Evolutionary conservation across 2,888 invertebrate species (phyloP).

Genomic region (Norana najaformis): DNA sequence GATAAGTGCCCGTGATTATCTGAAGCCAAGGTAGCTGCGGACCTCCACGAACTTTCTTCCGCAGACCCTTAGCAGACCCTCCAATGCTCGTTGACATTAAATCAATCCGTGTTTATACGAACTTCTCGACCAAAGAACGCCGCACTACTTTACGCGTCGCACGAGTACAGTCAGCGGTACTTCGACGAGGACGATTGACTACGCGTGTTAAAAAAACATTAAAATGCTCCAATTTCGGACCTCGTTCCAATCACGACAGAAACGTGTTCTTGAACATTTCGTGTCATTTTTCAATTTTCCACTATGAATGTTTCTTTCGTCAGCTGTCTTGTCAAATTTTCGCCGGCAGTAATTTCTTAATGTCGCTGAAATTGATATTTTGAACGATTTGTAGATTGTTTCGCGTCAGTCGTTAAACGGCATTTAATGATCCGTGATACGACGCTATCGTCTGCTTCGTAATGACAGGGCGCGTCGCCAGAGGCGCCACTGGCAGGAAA

Average conservation of each 20-base stretch:
- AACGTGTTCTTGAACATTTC: neutral
- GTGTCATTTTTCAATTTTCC: neutral
- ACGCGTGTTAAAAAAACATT: neutral
- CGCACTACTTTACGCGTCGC: neutral
- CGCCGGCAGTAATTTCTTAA: neutral
- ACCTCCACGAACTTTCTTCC: neutral
- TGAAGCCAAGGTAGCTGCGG: neutral
- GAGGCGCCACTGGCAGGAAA: neutral
- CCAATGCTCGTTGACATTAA: neutral
- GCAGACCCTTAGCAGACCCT: neutral
- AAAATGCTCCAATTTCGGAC: neutral
- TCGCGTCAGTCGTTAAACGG: neutral
- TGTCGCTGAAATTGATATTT: neutral
- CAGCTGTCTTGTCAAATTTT: neutral
- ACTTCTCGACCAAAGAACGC: neutral
- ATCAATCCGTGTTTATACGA: neutral
- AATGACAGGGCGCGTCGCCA: neutral
- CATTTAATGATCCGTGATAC: neutral
- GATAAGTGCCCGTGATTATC: neutral
- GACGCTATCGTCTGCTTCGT: conserved; percentile 13
- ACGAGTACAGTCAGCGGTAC: neutral
- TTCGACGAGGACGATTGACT: neutral
- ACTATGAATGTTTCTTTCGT: neutral
- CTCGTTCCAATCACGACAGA: neutral
- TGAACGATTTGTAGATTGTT: conserved; percentile 6